Base-by-base conservation (phyloP, 1,140 invertebrate species). In the Archivesica marissinica region DNA sequence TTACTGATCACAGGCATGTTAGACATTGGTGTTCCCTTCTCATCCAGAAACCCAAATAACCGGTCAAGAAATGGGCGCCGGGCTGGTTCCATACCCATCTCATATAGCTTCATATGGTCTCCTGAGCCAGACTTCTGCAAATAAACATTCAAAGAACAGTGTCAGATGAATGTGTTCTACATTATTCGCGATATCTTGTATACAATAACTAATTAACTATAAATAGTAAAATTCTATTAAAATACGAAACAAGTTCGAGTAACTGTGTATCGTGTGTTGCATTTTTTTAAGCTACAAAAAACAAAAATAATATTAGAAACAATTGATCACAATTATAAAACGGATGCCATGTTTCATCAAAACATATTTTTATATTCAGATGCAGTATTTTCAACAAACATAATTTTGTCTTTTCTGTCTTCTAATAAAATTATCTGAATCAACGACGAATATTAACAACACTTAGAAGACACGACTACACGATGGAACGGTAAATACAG, bases 1-100 rank as follows among this genome's bases (percentile, higher is more conserved):
- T 99, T 99, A 94, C 97, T 98, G 94, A 99, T 99, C 90, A 97
- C 98, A 59, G 99, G 99, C 95, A 98, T 98, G 11, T 88, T 96
- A 79, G 97, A 97, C 88, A 99, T 97, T 59, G 98, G 97, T 86
- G 97, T 97, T 15, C 90, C 90, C 44, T 88, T 92, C 74, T 94
- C 93, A 35, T 99, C 98, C 96, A 99, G 98, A 94, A 98, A 99
- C 79, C 96, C 95, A 81, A 99, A 96, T 89, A 99, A 95, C 93
- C 98, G 97, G 94, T 99, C 98, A 86, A 99, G 95, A 96, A 98
- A 99, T 87, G 95, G 96, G 87, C 97, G 95, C 87, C 98, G 95
- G 89, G 99, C 98, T 59, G 97, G 97, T 93, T 97, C 97, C 91
- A 98, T 97, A 92, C 99, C 98, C 97, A 99, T 98, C 94, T 99